Evolutionary conservation across 2,888 invertebrate species (phyloP).

Genomic region (Notocelia uddmanniana): DNA sequence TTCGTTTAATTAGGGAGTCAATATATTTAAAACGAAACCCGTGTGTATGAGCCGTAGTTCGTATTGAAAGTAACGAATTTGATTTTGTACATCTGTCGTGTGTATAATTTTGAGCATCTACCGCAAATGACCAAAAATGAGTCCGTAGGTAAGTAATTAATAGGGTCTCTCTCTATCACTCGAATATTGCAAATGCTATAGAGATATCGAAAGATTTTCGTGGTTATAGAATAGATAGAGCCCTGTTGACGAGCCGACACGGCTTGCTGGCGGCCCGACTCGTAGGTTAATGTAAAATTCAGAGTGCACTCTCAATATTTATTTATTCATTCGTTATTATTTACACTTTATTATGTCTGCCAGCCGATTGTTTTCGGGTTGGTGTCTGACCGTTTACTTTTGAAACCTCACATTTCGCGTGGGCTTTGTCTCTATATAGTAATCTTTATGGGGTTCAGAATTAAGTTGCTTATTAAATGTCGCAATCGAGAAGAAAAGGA

Average conservation of each 20-base stretch:
- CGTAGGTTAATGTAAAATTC: slow-evolving; percentile 55
- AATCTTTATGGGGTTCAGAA: neutral
- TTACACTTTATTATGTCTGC: slow-evolving; percentile 52
- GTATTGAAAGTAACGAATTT: too few species aligned
- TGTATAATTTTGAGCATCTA: too few species aligned
- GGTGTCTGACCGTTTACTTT: slow-evolving; percentile 17
- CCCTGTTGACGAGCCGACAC: neutral
- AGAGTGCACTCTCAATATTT: slow-evolving; percentile 51
- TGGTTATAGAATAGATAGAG: too few species aligned
- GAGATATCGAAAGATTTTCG: neutral
- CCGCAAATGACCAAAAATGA: too few species aligned
- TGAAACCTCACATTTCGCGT: slow-evolving; percentile 1
- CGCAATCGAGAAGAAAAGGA: slow-evolving; percentile 1
- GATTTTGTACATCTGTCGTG: too few species aligned
- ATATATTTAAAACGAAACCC: too few species aligned
- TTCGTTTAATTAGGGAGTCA: too few species aligned
- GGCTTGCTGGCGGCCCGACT: neutral
- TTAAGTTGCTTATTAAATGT: neutral
- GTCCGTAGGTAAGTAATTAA: too few species aligned
- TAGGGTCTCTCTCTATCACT: too few species aligned
- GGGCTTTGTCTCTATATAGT: neutral
- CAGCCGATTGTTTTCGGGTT: slow-evolving; percentile 51
- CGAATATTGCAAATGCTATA: too few species aligned
- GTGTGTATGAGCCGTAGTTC: too few species aligned
- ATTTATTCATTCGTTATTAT: slow-evolving; percentile 57